Percentiles rank a stretch among this genome's conserved stretches.
phyloP scores from a whole-genome alignment of 2,888 invertebrate genomes.

The Pterostichus niger region DNA sequence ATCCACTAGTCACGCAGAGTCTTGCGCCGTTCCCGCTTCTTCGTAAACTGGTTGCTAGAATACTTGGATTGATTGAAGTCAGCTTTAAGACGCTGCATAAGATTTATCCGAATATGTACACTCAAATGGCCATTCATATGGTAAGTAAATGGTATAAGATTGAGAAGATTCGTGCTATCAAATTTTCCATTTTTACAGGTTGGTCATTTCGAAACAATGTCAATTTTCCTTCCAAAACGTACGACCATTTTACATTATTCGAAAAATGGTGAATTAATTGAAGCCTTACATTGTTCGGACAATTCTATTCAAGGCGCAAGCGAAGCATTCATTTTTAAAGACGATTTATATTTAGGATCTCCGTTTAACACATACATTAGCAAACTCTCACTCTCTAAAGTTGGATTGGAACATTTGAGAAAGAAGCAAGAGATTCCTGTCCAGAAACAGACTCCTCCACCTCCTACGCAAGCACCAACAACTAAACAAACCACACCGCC shows the following conservation, averaged over 20 bases:
- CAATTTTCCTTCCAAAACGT: conserved; percentile 76
- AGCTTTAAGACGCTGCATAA: conserved; percentile 83
- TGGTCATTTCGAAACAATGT: conserved; percentile 82
- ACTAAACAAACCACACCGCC: conserved; percentile 70
- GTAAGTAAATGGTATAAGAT: conserved; percentile 74
- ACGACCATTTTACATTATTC: conserved; percentile 84
- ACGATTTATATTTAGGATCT: conserved; percentile 84
- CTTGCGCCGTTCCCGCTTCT: conserved; percentile 82
- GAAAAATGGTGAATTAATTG: conserved; percentile 86
- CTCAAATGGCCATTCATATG: conserved; percentile 81
- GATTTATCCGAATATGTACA: conserved; percentile 83
- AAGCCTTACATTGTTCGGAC: conserved; percentile 83
- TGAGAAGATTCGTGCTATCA: no score
- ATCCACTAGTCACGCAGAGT: conserved; percentile 80
- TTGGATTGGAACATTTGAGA: conserved; percentile 74
- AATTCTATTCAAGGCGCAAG: conserved; percentile 79
- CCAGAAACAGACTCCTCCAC: conserved; percentile 68
- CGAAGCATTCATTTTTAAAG: conserved; percentile 84
- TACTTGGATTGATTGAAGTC: conserved; percentile 81
- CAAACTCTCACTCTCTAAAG: conserved; percentile 81
- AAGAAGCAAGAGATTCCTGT: conserved; percentile 63
- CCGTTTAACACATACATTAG: conserved; percentile 84
- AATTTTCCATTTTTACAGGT: conserved; percentile 75
- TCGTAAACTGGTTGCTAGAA: conserved; percentile 83
- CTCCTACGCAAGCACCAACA: conserved; percentile 70